Conservation (phyloP, 2,797 vertebrate species). For the Lemur catta region DNA sequence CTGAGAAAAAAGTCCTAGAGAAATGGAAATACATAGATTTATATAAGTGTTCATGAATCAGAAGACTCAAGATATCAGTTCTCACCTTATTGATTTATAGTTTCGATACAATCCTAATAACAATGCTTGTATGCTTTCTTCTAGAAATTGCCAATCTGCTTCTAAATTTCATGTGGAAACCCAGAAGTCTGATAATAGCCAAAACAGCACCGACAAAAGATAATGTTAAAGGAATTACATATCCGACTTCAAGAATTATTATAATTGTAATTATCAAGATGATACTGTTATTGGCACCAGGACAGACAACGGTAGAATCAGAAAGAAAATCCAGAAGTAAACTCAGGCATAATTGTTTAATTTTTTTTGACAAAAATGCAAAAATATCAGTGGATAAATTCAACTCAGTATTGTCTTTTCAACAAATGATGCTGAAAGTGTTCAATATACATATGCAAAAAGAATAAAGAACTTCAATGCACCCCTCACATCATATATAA, state of each 20-base stretch:
- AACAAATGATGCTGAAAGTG: not conserved
- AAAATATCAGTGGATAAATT: not conserved
- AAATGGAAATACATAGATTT: not conserved
- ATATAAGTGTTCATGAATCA: not conserved
- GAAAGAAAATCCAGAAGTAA: not conserved
- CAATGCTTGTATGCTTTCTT: not conserved
- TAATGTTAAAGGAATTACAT: not conserved
- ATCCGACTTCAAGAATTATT: not conserved
- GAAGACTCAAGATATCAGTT: not conserved
- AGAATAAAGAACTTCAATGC: not conserved
- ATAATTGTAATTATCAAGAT: not conserved
- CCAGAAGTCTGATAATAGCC: not conserved
- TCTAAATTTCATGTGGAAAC: not conserved
- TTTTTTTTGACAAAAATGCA: not conserved
- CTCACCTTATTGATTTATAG: not conserved
- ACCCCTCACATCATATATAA: not conserved
- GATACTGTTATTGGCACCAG: not conserved
- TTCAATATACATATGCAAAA: not conserved
- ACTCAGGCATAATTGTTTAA: not conserved
- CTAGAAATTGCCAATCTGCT: not conserved
- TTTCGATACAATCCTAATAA: not conserved
- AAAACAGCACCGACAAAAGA: not conserved
- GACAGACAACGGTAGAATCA: not conserved
- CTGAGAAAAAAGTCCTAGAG: not conserved
- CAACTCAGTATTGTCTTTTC: not conserved